A percentile compares a stretch with the other conserved stretches of the same genome.
Evolutionary conservation across 2,113 vertebrate genomes (phyloP).

Genomic region (Phylloscopus trochilus): DNA sequence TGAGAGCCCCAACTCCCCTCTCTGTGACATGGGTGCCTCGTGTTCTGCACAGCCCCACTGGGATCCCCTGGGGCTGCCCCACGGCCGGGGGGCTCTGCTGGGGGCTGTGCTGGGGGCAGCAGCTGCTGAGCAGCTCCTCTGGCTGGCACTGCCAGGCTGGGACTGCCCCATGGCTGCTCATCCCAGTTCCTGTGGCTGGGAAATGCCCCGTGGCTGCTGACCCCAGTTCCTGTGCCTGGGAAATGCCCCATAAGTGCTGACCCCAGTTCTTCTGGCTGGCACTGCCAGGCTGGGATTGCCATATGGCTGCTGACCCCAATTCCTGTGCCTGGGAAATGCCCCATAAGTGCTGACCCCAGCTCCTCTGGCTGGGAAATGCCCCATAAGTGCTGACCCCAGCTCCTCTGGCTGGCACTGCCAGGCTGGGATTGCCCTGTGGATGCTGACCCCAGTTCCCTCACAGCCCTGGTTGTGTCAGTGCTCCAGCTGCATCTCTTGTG

Average conservation of each 20-base stretch:
- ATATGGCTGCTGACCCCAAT: no score
- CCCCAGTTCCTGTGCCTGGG: background rate
- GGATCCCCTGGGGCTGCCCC: background rate
- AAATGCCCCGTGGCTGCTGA: background rate
- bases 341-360: no score
- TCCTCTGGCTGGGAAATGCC: background rate
- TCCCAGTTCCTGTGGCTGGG: background rate
- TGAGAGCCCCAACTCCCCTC: background rate
- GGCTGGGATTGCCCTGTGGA: background rate
- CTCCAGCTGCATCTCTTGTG: background rate
- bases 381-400: background rate
- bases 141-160: background rate
- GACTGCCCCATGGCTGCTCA: no score
- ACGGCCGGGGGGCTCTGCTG: background rate
- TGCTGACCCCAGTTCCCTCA: background rate
- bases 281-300: no score
- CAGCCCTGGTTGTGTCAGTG: background rate
- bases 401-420: no score
- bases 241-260: background rate
- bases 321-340: no score
- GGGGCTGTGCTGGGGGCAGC: background rate
- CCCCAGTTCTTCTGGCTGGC: no score
- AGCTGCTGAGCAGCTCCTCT: background rate
- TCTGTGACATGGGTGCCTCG: rapidly evolving
- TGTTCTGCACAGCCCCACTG: background rate